Evolutionary conservation across 2,888 invertebrate species (phyloP).

Genomic region (Brachyopa scutellaris): DNA sequence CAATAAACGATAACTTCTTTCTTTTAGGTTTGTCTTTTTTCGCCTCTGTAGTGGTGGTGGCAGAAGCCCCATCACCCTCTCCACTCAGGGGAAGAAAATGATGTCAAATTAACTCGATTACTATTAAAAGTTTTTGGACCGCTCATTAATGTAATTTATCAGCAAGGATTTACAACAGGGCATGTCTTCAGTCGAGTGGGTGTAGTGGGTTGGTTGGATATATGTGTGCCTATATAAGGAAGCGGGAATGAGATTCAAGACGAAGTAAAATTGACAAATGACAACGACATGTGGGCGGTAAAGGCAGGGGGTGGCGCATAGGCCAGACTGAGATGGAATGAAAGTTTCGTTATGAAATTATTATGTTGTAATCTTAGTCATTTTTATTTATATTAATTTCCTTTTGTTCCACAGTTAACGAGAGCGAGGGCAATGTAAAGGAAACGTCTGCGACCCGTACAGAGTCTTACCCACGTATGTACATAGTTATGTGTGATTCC

Average conservation of each 20-base stretch:
- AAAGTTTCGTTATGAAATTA: conserved; percentile 39
- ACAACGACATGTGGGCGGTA: conserved; percentile 16
- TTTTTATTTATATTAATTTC: conserved; percentile 62
- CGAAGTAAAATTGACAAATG: conserved; percentile 63
- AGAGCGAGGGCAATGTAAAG: background rate
- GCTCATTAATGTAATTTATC: conserved; percentile 69
- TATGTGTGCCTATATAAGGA: too few species aligned
- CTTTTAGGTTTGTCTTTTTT: conserved; percentile 13
- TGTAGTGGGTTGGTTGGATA: conserved; percentile 7
- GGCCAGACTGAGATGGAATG: background rate
- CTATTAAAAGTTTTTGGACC: conserved; percentile 62
- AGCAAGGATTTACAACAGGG: conserved; percentile 45
- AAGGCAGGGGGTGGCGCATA: background rate
- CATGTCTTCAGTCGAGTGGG: conserved; percentile 20
- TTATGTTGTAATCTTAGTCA: conserved; percentile 59
- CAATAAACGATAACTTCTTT: conserved; percentile 9
- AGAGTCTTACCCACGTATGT: too few species aligned
- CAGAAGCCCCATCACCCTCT: background rate
- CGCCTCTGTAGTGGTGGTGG: background rate
- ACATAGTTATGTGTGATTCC: conserved; percentile 51
- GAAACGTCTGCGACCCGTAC: conserved; percentile 34
- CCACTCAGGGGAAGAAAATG: conserved; percentile 23
- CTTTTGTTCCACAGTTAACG: conserved; percentile 6
- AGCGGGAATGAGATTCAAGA: conserved; percentile 42
- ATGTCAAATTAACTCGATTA: conserved; percentile 72